Conservation (phyloP, 2,797 vertebrate species). For the Mormyrops attenuatus region DNA sequence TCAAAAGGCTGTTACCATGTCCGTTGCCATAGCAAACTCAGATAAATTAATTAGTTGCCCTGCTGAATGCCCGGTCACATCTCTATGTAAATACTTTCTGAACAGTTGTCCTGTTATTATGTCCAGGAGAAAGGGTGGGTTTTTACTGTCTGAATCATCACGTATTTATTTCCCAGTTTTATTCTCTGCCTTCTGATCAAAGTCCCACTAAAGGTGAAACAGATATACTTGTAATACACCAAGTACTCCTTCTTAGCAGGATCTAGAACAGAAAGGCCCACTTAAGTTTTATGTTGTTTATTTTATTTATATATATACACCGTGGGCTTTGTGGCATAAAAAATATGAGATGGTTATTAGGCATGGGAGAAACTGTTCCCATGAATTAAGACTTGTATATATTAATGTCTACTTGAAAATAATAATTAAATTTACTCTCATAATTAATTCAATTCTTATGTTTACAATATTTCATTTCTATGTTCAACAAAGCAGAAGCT, state of each 20-base stretch:
- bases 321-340: background rate
- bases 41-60: constrained; percentile 63
- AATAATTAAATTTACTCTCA: background rate
- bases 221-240: background rate
- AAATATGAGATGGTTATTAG: background rate
- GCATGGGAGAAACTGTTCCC: background rate
- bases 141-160: constrained; percentile 8
- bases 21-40: constrained; percentile 70
- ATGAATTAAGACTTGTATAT: constrained; percentile 11
- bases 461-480: background rate
- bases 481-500: background rate
- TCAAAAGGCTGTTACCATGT: constrained; percentile 64
- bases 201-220: constrained; percentile 29
- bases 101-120: constrained; percentile 37
- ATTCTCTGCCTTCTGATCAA: constrained; percentile 30
- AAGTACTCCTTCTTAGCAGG: background rate
- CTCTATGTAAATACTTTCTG: constrained; percentile 42
- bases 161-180: background rate
- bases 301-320: background rate
- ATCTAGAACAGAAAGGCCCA: background rate
- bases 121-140: constrained; percentile 23
- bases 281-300: background rate
- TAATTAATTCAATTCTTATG: background rate
- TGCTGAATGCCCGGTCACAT: constrained; percentile 47
- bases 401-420: background rate